Evolutionary conservation across 2,888 invertebrate genomes (phyloP).

Genomic region (Arrhopalites spinosus): DNA sequence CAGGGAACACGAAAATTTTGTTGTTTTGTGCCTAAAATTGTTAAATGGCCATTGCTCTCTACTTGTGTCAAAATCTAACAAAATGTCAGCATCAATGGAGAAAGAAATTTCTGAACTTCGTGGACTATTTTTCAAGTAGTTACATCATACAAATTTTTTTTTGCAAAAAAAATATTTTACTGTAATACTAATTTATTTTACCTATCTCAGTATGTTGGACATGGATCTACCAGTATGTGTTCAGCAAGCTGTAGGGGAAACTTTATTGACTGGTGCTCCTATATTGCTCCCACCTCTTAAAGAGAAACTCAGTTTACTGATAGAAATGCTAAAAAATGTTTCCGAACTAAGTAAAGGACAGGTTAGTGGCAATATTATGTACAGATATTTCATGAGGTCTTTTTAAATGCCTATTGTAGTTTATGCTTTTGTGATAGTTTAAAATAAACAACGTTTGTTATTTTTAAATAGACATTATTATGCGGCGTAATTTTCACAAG

Average conservation of each 20-base stretch:
- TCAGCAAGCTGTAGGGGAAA: slow-evolving; percentile 65
- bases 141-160: background rate
- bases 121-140: slow-evolving; percentile 64
- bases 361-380: slow-evolving; percentile 56
- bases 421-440: too few species aligned
- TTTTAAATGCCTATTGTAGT: too few species aligned
- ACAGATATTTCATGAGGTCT: too few species aligned
- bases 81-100: slow-evolving; percentile 63
- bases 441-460: background rate
- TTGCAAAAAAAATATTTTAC: background rate
- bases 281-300: slow-evolving; percentile 66
- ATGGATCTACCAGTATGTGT: slow-evolving; percentile 58
- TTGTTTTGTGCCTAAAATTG: slow-evolving; percentile 65
- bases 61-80: slow-evolving; percentile 62
- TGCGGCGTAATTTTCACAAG: slow-evolving; percentile 67
- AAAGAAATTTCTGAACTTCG: slow-evolving; percentile 64
- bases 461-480: slow-evolving; percentile 63
- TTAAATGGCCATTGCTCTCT: slow-evolving; percentile 67
- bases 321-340: slow-evolving; percentile 65
- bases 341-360: slow-evolving; percentile 66
- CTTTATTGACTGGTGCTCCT: slow-evolving; percentile 66
- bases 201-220: slow-evolving; percentile 49
- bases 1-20: slow-evolving; percentile 66
- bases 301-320: slow-evolving; percentile 66
- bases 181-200: too few species aligned